Conservation (phyloP, 2,797 vertebrate species). For the Pygocentrus nattereri region DNA sequence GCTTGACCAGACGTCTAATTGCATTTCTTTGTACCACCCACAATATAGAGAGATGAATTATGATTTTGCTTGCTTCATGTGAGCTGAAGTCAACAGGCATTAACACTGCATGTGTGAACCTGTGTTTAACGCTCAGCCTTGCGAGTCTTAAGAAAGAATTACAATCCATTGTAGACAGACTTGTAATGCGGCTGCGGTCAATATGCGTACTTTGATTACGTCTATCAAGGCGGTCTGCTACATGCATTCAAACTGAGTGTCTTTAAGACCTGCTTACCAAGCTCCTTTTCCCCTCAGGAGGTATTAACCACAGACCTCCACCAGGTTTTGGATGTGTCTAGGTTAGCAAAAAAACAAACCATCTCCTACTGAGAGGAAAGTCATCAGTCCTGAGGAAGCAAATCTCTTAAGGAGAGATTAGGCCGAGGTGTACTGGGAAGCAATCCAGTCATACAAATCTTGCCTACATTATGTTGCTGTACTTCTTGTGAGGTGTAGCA, state of each 20-base stretch:
- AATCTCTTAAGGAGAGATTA: slow-evolving; percentile 14
- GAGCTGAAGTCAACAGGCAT: neutral
- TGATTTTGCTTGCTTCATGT: neutral
- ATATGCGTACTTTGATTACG: slow-evolving; percentile 60
- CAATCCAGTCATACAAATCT: slow-evolving; percentile 10
- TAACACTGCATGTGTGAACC: neutral
- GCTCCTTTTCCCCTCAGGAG: slow-evolving; percentile 39
- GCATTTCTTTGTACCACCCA: slow-evolving; percentile 6
- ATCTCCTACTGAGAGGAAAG: slow-evolving; percentile 4
- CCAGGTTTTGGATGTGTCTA: slow-evolving; percentile 14
- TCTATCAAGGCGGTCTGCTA: slow-evolving; percentile 60
- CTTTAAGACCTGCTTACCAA: slow-evolving; percentile 45
- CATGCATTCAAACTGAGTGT: slow-evolving; percentile 54
- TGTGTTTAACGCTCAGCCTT: slow-evolving; percentile 3
- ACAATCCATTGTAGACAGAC: slow-evolving; percentile 67
- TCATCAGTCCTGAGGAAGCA: slow-evolving; percentile 8
- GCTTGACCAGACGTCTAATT: slow-evolving; percentile 25
- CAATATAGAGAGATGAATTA: slow-evolving; percentile 1
- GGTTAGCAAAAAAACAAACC: slow-evolving; percentile 24
- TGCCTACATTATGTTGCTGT: neutral
- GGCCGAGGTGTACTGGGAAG: slow-evolving; percentile 9
- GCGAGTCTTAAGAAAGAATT: neutral
- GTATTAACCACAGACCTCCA: slow-evolving; percentile 35
- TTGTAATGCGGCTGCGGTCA: slow-evolving; percentile 65
- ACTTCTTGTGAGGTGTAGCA: neutral